Evolutionary conservation across 2,888 invertebrate species (phyloP).

Genomic region (Euplexia lucipara): DNA sequence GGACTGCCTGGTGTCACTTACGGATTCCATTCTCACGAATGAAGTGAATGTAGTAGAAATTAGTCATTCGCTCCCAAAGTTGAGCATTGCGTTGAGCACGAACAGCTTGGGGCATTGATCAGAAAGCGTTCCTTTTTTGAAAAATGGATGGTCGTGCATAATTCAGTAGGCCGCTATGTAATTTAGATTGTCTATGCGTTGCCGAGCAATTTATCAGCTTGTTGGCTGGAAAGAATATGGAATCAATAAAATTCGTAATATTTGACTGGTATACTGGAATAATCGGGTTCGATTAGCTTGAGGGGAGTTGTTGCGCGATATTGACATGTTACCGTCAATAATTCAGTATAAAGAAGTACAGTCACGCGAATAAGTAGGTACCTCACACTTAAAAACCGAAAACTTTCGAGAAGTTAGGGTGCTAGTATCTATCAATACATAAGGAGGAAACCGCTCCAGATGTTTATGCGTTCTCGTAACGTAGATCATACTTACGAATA

Average conservation of each 20-base stretch:
- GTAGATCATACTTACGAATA: too few relatives aligned
- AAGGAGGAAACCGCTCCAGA: too few relatives aligned
- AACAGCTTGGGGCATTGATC: conserved; percentile 59
- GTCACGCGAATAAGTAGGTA: too few relatives aligned
- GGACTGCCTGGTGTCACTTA: conserved; percentile 71
- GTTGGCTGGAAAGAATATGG: conserved; percentile 8
- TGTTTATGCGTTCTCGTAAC: too few relatives aligned
- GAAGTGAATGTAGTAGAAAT: conserved; percentile 62
- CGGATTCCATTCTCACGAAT: conserved; percentile 78
- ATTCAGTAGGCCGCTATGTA: conserved; percentile 57
- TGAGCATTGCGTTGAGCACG: conserved; percentile 57
- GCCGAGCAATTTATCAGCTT: conserved; percentile 35
- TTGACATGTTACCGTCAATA: too few relatives aligned
- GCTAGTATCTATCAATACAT: too few relatives aligned
- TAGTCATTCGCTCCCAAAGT: conserved; percentile 58
- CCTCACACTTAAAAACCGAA: too few relatives aligned
- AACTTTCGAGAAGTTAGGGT: too few relatives aligned
- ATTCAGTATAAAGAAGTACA: too few relatives aligned
- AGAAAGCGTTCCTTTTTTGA: conserved; percentile 55
- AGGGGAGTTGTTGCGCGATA: background rate
- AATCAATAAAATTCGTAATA: conserved; percentile 9
- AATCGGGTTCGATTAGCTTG: background rate
- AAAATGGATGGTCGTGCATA: conserved; percentile 58
- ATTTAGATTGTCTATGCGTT: conserved; percentile 51
- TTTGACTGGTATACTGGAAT: conserved; percentile 13